Evolutionary conservation across 2,113 vertebrate genomes (phyloP), one percentile per base, ranked within the genome.

Genomic region (Tachuris rubrigastra): DNA sequence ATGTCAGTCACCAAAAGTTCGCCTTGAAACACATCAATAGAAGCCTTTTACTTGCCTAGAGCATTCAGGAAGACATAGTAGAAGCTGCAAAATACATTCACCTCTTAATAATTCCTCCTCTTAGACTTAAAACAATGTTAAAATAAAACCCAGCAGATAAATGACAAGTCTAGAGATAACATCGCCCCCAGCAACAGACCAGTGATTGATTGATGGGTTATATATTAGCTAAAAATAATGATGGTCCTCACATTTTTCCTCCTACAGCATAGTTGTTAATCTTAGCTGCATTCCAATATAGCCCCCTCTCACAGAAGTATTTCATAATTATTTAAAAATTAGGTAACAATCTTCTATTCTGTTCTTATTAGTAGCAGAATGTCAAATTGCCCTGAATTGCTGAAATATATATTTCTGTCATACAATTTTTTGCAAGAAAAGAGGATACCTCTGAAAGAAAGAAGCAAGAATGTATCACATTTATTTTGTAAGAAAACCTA

Each of bases 221-320:
- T 41, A 60, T 76, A 87, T 94, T 81, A 90, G 74, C 56, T 91
- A 92, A 91, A 97, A 97, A 95, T 83, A 94, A 87, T 81, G 49
- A 76, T 72, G 14, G 66, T 55, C 47, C 20, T 85, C 81, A 69
- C n/a, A 84, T 80, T 93, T 82, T 78, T 53, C 81, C 47, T 92
- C 87, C 67, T 53, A 65, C 83, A 71, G 24, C 4, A 19, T 53
- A 73, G 46, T 31, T 90, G 35, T 91, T 96, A 95, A 85, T 83
- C 60, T 74, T 85, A 89, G 58, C 25, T 86, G 49, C 9, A 71
- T 77, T 81, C 44, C 49, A 50, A 23, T 1, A 0, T 67, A 89
- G 10, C 10, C 14, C 2, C 13, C 28, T 39, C 39, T 89, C 49
- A 50, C 21, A 41, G 39, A 94, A 85, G 60, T 44, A 67, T 85